Base-by-base conservation (phyloP, 2,113 vertebrate species). In the Aspiorhynchus laticeps region DNA sequence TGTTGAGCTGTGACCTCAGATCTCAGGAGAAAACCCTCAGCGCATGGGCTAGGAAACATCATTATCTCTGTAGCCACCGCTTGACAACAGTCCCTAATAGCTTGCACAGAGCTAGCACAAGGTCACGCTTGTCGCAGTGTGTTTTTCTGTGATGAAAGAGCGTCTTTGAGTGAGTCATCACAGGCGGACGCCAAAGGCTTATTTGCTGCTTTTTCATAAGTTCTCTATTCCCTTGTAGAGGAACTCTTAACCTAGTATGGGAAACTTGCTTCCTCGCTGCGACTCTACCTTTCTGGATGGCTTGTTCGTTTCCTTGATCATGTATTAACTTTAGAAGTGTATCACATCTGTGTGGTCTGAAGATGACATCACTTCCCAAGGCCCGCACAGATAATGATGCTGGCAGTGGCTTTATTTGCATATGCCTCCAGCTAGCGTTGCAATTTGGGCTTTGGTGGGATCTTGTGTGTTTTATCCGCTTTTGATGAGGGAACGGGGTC, bases 391-490 rank as follows among this genome's bases (percentile, higher is more conserved):
- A 74, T 86, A 85, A 82, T 89, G 84, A 85, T 87, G 65, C 69
- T 69, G 46, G 69, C 77, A 82, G 24, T 11, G 33, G 12, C 43
- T 76, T 84, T 61, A 80, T 38, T 41, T 73, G 81, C 81, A 53
- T 83, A 84, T 74, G 82, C 33, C 67, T 74, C 46, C 9, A 84
- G 82, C 82, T 73, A 38, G 21, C 11, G 0, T 51, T 74, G 82
- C 82, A 53, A 48, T 56, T 56, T 46, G 80, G 65, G 63, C 41
- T 83, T 83, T 41, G 28, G 46, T 74, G 82, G 17, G 67, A 56
- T 56, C 48, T 41, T 19, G 69, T 75, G 46, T 76, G 56, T 82
- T 90, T 91, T 89, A 90, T 92, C 85, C 63, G 80, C 53, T 75
- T 65, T 83, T 87, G 71, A 87, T 87, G 56, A 56, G 38, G 61